Evolutionary conservation across 2,888 invertebrate species (phyloP).

Genomic region (Sicus ferrugineus): DNA sequence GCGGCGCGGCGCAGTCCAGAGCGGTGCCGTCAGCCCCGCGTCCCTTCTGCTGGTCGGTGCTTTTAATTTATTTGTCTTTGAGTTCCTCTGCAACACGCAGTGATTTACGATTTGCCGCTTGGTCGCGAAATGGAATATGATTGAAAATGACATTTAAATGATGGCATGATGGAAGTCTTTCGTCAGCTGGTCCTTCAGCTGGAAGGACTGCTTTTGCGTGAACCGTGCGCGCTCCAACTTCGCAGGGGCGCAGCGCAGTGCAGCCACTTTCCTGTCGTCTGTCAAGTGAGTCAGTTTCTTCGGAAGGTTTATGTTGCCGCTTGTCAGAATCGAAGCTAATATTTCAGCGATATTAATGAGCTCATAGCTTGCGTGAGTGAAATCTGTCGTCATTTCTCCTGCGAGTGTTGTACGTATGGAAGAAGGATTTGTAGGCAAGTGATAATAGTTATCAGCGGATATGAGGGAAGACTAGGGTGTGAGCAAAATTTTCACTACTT

Average conservation of each 20-base stretch:
- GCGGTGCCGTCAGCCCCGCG: not conserved
- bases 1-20: not conserved
- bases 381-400: too few species aligned
- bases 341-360: too few species aligned
- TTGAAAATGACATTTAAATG: conserved; percentile 39
- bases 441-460: too few species aligned
- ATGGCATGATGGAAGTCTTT: conserved; percentile 30
- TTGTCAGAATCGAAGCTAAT: too few species aligned
- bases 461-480: too few species aligned
- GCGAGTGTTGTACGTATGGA: too few species aligned
- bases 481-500: too few species aligned
- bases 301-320: not conserved
- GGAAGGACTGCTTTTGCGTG: not conserved
- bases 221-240: not conserved
- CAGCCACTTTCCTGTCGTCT: not conserved
- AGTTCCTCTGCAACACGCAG: conserved; percentile 15
- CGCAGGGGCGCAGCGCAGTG: not conserved
- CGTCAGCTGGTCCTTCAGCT: conserved; percentile 18
- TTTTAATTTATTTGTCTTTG: conserved; percentile 13
- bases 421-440: too few species aligned
- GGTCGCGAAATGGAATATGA: conserved; percentile 38
- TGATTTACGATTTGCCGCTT: conserved; percentile 41
- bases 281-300: not conserved
- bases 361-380: too few species aligned
- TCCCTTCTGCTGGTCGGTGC: not conserved